Evolutionary conservation across 2,797 vertebrate species (phyloP).

Genomic region (Cyprinodon diabolis): DNA sequence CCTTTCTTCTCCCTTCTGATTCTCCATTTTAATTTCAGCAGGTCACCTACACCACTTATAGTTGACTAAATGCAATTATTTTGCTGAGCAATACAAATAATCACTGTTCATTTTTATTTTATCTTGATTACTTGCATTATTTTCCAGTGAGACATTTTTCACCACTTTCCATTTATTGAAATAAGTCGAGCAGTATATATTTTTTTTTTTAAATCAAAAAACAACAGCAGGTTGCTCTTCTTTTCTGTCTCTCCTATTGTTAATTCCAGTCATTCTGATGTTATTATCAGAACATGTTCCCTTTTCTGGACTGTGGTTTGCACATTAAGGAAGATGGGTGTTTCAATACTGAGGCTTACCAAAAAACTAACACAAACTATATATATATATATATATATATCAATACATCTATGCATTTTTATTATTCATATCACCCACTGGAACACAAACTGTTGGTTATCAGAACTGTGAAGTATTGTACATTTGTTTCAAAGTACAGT

Average conservation of each 20-base stretch:
- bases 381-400: too few relatives aligned
- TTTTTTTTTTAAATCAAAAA: background rate
- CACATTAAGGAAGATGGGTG: too few relatives aligned
- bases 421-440: too few relatives aligned
- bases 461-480: too few relatives aligned
- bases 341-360: too few relatives aligned
- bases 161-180: background rate
- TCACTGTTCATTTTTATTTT: background rate
- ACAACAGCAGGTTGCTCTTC: background rate
- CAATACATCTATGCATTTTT: too few relatives aligned
- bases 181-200: background rate
- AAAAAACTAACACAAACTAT: too few relatives aligned
- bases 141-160: too few relatives aligned
- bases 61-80: background rate
- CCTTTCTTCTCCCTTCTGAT: background rate
- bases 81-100: background rate
- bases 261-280: background rate
- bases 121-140: background rate
- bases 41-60: background rate
- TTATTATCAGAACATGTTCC: background rate
- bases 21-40: background rate
- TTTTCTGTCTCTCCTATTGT: slow-evolving; percentile 2
- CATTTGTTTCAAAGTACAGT: too few relatives aligned
- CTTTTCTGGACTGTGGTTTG: too few relatives aligned
- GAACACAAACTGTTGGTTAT: too few relatives aligned